These are phyloP conservation scores for Nannospalax galili DNA, from an alignment of 2,113 vertebrate species.

Conservation along the genomic window DNA sequence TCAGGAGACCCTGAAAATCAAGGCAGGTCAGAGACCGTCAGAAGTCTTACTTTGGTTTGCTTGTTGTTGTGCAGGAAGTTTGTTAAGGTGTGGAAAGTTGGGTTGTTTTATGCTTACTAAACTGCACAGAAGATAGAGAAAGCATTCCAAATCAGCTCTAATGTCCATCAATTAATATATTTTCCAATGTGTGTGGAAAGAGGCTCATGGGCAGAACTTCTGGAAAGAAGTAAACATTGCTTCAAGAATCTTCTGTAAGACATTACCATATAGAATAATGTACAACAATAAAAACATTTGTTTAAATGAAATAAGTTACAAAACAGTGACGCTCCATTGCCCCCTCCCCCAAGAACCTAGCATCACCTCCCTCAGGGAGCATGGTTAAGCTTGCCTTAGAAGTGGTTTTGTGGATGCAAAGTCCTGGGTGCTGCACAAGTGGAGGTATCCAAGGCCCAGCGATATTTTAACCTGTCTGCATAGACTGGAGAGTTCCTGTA, in stretches of 20 bases:
- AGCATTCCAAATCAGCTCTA: neutral
- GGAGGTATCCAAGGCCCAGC: neutral
- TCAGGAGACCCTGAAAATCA: slow-evolving; percentile 41
- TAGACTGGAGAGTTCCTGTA: rapidly evolving
- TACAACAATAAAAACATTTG: neutral
- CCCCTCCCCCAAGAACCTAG: neutral
- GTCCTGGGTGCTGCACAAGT: neutral
- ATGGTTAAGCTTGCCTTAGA: neutral
- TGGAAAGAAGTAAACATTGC: neutral
- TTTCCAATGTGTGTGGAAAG: neutral
- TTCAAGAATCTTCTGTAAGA: neutral
- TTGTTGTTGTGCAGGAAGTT: neutral
- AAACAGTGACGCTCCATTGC: neutral
- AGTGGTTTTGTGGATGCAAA: neutral
- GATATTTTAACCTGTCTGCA: neutral
- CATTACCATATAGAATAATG: neutral
- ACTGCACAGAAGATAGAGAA: neutral
- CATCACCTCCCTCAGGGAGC: neutral
- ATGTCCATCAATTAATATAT: neutral
- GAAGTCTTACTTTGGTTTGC: neutral
- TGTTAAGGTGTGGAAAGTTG: neutral
- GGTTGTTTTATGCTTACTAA: neutral
- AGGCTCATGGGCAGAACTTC: neutral
- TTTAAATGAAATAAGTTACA: neutral
- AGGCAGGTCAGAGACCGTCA: neutral